phyloP scores from a whole-genome alignment of 2,113 vertebrate species.

The Corythoichthys intestinalis region DNA sequence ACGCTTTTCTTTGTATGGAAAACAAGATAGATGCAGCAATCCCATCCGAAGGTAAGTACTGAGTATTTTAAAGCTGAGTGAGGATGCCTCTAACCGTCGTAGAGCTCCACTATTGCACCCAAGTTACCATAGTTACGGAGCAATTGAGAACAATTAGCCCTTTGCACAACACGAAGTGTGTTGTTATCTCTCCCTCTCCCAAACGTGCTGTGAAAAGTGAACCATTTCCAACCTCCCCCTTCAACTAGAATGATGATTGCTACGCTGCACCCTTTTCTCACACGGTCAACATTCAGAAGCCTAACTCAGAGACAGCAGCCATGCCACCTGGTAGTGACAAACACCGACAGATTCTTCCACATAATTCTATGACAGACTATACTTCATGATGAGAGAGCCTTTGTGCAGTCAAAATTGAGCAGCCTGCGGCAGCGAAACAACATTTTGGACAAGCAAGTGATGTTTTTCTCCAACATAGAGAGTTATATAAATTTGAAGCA shows the following conservation, averaged over 20 bases:
- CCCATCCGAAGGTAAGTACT: neutral
- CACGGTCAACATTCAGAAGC: constrained; percentile 1
- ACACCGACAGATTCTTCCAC: too few relatives aligned
- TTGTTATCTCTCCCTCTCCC: neutral
- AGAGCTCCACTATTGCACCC: constrained; percentile 18
- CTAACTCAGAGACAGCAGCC: neutral
- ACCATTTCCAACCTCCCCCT: constrained; percentile 31
- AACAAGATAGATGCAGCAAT: neutral
- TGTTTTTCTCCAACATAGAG: too few relatives aligned
- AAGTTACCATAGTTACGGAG: constrained; percentile 53
- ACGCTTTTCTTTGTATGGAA: neutral
- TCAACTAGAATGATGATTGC: constrained; percentile 21
- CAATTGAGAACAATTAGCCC: constrained; percentile 40
- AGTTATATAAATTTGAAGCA: too few relatives aligned
- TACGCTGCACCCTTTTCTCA: constrained; percentile 21
- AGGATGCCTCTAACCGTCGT: constrained; percentile 14
- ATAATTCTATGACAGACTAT: neutral
- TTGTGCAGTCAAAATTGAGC: neutral
- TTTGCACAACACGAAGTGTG: constrained; percentile 1
- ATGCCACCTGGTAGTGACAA: neutral
- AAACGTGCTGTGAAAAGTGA: constrained; percentile 24
- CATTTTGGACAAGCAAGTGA: too few relatives aligned
- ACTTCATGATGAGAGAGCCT: neutral
- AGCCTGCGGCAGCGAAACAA: too few relatives aligned
- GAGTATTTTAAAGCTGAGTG: neutral